Base-by-base conservation (phyloP, 2,113 vertebrate species). In the Engraulis encrasicolus region DNA sequence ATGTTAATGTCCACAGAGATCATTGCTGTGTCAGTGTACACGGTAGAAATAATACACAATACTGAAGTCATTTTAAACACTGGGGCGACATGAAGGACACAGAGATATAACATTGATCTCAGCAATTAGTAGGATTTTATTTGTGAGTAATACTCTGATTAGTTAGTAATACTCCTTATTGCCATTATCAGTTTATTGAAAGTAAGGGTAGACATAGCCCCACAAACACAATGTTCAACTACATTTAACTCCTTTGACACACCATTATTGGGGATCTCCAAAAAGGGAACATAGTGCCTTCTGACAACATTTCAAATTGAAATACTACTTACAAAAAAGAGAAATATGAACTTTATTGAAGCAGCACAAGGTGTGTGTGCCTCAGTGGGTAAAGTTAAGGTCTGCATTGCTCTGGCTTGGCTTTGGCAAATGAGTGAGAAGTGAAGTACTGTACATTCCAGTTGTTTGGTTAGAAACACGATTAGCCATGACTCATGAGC, bases 361-460 rank as follows among this genome's bases (percentile, higher is more conserved):
- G 4, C 27, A 34, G 17, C 27, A 74, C n/a, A n/a, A n/a, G n/a
- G n/a, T n/a, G n/a, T 34, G 6, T 14, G 31, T 36, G 34, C 0
- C 31, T 17, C 31, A 5, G 14, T 74, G 66, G 66, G 66, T 14
- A 74, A 14, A 31, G 12, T 2, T 1, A 45, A 45, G 9, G 40
- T 9, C 40, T 34, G 11, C 15, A 34, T n/a, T 74, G 27, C 31
- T 74, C 31, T 74, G 31, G 15, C 27, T 36, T 36, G 2, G 66
- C 66, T 74, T 34, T 74, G 66, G 34, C 66, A 74, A 74, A 74
- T 74, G 27, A 74, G 12, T 74, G 31, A 74, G 14, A 74, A 74
- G 27, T n/a, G n/a, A n/a, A n/a, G n/a, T n/a, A n/a, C n/a, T n/a
- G n/a, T 17, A 74, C 66, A 74, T 74, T 74, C 66, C 66, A 74